Evolutionary conservation across 2,113 vertebrate genomes (phyloP), one percentile per base, ranked within the genome.

Genomic region (Charina bottae): DNA sequence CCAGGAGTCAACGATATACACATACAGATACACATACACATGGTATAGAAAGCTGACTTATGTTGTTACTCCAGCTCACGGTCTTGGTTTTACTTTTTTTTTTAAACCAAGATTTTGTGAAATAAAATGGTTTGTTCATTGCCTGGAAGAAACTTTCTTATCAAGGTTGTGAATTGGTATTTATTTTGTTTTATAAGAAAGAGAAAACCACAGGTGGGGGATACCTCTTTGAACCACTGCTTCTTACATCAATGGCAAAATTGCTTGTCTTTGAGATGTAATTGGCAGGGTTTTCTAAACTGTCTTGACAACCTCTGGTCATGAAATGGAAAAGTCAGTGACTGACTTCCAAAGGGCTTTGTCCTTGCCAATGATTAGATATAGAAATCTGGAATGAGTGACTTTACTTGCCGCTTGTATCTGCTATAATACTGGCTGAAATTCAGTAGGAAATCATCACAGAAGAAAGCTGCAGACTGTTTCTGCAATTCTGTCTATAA

Each of bases 281-380:
- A 59, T 97, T 97, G 97, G 96, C 97, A 95, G 4, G 89, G 93
- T 95, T 68, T 93, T 96, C 93, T 86, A 91, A 93, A 94, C 90
- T 96, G 94, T 97, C 97, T 96, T 96, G 97, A 96, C 96, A 97
- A 96, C 96, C 93, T 93, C 95, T 72, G 83, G 90, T 93, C 93
- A 86, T 92, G 95, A 95, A 93, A 96, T 92, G 94, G 92, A 94
- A 96, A 94, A 96, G 93, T 83, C 56, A n/a, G 53, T 96, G 91
- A 88, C 64, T 2, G 87, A 95, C 68, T 83, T 87, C 87, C 0
- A 78, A 89, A 89, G 84, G 87, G 85, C 89, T 95, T 95, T 97
- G 93, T 90, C 84, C 91, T 95, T 92, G 94, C 93, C 93, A 92
- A 11, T 84, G n/a, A 91, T 93, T 91, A 59, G 78, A 86, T 85